phyloP scores from a whole-genome alignment of 2,113 vertebrate species.

The Glaucidium brasilianum region DNA sequence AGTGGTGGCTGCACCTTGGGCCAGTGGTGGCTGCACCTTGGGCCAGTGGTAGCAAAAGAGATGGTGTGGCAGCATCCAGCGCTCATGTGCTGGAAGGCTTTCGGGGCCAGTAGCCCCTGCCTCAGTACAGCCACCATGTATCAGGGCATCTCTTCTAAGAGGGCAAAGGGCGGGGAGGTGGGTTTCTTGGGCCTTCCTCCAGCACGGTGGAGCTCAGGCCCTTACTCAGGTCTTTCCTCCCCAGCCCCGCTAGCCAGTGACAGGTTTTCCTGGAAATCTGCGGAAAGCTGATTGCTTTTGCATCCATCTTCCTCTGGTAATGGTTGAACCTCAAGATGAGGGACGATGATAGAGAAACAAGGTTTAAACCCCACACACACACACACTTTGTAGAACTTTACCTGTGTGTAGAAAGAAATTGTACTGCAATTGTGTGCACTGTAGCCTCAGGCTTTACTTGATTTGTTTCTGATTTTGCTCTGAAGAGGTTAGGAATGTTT shows the following conservation, averaged over 20 bases:
- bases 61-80: neutral
- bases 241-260: neutral
- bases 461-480: neutral
- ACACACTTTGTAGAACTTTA: neutral
- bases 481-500: neutral
- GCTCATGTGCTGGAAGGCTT: rapidly evolving
- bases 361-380: neutral
- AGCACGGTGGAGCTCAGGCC: neutral
- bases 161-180: neutral
- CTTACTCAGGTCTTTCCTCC: neutral
- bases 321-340: neutral
- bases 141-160: neutral
- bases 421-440: neutral
- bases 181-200: neutral
- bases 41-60: neutral
- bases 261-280: neutral
- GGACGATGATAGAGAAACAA: neutral
- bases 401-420: neutral
- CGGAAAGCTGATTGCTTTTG: neutral
- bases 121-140: neutral
- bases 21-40: neutral
- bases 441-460: neutral
- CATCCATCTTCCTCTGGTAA: neutral
- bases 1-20: neutral
- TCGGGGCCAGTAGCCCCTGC: rapidly evolving